Percentiles rank a stretch among this genome's conserved stretches.
phyloP scores from a whole-genome alignment of 2,888 invertebrate species.

The Netelia inedita region DNA sequence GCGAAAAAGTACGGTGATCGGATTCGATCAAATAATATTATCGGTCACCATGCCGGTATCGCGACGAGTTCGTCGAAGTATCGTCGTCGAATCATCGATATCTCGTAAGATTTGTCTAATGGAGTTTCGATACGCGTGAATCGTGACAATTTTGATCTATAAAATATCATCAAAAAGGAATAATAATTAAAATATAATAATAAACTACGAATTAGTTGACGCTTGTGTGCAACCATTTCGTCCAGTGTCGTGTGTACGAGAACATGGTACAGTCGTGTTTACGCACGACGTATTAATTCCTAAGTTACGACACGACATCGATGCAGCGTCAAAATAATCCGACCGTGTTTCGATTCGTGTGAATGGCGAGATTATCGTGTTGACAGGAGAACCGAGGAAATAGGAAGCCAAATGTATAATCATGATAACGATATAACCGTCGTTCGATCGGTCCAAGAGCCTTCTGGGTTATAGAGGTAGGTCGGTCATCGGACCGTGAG shows the following conservation, averaged over 20 bases:
- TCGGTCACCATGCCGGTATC: not conserved
- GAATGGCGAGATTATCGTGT: not conserved
- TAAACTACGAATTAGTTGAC: not conserved
- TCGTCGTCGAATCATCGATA: not conserved
- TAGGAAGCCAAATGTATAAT: not conserved
- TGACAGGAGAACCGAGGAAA: not conserved
- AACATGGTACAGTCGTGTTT: not conserved
- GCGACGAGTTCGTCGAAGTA: not conserved
- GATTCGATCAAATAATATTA: not conserved
- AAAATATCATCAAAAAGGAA: not conserved
- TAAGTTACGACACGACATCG: not conserved
- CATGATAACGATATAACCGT: not conserved
- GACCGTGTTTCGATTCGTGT: not conserved
- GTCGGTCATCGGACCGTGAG: not conserved
- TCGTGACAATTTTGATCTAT: not conserved
- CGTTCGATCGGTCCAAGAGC: not conserved
- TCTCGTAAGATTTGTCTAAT: not conserved
- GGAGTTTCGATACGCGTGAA: not conserved
- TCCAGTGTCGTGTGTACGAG: conserved; percentile 3
- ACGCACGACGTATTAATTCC: not conserved
- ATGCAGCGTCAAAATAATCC: not conserved
- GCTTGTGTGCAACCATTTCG: not conserved
- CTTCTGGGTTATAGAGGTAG: too few species aligned
- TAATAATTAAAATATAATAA: not conserved
- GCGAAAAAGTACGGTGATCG: not conserved